Conservation (phyloP, 2,888 invertebrate species). For the Synergus laeviventris region DNA sequence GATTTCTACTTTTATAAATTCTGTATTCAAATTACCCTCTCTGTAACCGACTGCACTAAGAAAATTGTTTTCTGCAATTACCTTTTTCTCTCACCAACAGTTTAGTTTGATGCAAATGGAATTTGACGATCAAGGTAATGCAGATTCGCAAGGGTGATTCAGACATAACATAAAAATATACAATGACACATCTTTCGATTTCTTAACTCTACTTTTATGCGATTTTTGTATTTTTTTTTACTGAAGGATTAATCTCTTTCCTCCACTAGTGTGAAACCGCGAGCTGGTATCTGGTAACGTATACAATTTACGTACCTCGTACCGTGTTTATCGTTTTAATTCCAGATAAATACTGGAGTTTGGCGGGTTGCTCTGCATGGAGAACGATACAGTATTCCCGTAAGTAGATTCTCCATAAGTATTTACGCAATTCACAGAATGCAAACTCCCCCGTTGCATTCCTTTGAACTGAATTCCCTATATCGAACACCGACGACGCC, state of each 20-base stretch:
- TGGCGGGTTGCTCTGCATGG: slow-evolving; percentile 20
- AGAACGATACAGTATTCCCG: slow-evolving; percentile 39
- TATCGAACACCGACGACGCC: slow-evolving; percentile 40
- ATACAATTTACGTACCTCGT: slow-evolving; percentile 32
- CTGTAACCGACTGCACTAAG: not conserved
- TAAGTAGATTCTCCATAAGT: slow-evolving; percentile 41
- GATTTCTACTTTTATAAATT: not conserved
- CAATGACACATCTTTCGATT: not conserved
- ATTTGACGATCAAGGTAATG: not conserved
- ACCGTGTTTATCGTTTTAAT: slow-evolving; percentile 35
- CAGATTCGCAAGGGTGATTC: not conserved
- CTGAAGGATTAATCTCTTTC: not conserved
- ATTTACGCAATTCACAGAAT: slow-evolving; percentile 65
- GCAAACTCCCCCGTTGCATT: slow-evolving; percentile 67
- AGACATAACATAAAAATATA: not conserved
- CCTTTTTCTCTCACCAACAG: not conserved
- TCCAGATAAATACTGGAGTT: slow-evolving; percentile 37
- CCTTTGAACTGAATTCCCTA: slow-evolving; percentile 60
- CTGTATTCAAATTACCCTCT: not conserved
- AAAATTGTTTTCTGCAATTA: not conserved
- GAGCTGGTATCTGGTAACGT: slow-evolving; percentile 31
- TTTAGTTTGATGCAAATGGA: not conserved
- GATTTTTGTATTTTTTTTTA: not conserved
- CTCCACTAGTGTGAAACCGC: slow-evolving; percentile 21
- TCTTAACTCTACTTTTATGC: not conserved